These are phyloP conservation scores for Cisticola juncidis DNA, from an alignment of 2,113 vertebrate species.

Conservation along the genomic window DNA sequence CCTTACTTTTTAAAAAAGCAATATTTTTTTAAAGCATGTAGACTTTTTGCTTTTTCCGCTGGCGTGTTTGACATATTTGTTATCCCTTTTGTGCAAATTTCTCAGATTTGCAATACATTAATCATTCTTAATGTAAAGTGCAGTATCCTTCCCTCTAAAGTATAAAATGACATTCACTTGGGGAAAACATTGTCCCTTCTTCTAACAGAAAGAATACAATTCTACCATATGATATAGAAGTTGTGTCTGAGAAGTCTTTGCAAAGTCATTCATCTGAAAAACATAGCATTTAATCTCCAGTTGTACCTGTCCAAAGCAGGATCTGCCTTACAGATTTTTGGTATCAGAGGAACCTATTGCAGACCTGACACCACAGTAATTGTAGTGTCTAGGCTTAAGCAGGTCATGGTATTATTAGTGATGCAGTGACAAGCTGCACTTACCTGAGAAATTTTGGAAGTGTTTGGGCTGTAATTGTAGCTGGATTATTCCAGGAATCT, in stretches of 20 bases:
- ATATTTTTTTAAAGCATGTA: neutral
- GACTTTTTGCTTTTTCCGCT: neutral
- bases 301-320: neutral
- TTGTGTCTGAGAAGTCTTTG: neutral
- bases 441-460: neutral
- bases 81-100: neutral
- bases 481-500: neutral
- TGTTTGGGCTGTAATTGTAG: neutral
- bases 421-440: neutral
- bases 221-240: neutral
- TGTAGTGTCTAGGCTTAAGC: neutral
- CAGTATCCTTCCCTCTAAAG: neutral
- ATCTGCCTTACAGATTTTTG: neutral
- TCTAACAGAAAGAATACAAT: neutral
- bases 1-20: neutral
- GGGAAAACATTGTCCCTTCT: neutral
- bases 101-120: neutral
- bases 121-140: neutral
- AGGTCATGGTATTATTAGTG: neutral
- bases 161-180: neutral
- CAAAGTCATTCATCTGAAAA: neutral
- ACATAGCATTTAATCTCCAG: neutral
- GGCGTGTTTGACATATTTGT: rapidly evolving
- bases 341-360: neutral
- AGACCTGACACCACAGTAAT: neutral